Conservation (phyloP, 2,888 invertebrate species). For the Pachymerium ferrugineum region DNA sequence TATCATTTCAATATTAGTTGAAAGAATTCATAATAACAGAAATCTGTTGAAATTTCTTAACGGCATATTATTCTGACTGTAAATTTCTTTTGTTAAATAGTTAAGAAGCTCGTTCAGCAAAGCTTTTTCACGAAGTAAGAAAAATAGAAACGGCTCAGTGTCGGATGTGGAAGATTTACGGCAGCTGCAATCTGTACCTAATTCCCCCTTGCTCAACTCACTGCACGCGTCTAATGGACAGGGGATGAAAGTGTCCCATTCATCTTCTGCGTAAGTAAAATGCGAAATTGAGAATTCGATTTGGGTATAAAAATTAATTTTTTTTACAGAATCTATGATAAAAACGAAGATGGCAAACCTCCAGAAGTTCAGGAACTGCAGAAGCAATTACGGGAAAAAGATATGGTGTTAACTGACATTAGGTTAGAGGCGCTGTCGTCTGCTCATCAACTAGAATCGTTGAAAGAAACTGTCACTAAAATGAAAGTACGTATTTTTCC, state of each 20-base stretch:
- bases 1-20: too few species aligned
- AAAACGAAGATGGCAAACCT: constrained; percentile 37
- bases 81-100: constrained; percentile 49
- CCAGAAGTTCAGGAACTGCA: constrained; percentile 71
- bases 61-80: not conserved
- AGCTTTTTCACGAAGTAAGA: constrained; percentile 70
- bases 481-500: constrained; percentile 68
- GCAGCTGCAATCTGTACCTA: constrained; percentile 51
- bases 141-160: constrained; percentile 46
- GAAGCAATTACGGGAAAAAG: constrained; percentile 90
- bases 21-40: too few species aligned
- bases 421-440: constrained; percentile 92
- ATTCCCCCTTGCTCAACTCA: constrained; percentile 52
- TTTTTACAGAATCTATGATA: constrained; percentile 37
- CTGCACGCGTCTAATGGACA: constrained; percentile 40
- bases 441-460: constrained; percentile 91
- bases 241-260: constrained; percentile 47
- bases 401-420: constrained; percentile 92
- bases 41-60: too few species aligned
- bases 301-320: not conserved
- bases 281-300: not conserved
- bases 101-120: constrained; percentile 94
- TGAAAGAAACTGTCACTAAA: constrained; percentile 93
- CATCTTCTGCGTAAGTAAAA: constrained; percentile 51
- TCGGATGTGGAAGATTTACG: constrained; percentile 53